Conservation (phyloP, 2,113 vertebrate species). For the Uria lomvia region DNA sequence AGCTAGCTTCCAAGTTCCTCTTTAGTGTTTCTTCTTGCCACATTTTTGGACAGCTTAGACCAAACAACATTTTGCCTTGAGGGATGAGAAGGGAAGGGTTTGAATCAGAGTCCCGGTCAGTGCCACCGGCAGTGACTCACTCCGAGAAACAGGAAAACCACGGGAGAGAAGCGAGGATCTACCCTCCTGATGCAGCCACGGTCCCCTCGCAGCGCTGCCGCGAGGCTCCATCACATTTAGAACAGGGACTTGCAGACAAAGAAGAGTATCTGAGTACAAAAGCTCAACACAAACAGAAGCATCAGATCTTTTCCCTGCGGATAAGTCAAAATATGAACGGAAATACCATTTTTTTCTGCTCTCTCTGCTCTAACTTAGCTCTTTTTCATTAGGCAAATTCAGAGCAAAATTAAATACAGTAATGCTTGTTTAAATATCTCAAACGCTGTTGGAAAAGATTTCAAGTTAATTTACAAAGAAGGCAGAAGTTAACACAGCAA, state of each 20-base stretch:
- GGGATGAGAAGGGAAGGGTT: not conserved
- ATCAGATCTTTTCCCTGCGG: not conserved
- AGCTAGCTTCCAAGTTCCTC: not conserved
- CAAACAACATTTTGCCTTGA: not conserved
- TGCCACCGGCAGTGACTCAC: not conserved
- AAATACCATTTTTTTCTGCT: not conserved
- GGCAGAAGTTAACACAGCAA: not conserved
- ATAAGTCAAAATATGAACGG: not conserved
- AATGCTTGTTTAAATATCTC: not conserved
- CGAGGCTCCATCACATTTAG: accelerated
- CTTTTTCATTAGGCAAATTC: not conserved
- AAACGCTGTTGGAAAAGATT: not conserved
- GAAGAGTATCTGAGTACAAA: accelerated
- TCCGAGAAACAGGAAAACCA: not conserved
- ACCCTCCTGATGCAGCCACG: not conserved
- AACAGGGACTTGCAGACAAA: not conserved
- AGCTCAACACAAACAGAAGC: not conserved
- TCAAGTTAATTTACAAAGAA: no score
- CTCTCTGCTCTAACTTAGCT: not conserved
- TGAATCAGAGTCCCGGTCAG: not conserved
- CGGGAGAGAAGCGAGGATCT: not conserved
- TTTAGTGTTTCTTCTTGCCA: not conserved
- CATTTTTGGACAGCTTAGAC: not conserved
- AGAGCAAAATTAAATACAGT: not conserved
- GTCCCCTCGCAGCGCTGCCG: not conserved